phyloP scores from a whole-genome alignment of 2,888 invertebrate species.

The Strigamia crassipes region DNA sequence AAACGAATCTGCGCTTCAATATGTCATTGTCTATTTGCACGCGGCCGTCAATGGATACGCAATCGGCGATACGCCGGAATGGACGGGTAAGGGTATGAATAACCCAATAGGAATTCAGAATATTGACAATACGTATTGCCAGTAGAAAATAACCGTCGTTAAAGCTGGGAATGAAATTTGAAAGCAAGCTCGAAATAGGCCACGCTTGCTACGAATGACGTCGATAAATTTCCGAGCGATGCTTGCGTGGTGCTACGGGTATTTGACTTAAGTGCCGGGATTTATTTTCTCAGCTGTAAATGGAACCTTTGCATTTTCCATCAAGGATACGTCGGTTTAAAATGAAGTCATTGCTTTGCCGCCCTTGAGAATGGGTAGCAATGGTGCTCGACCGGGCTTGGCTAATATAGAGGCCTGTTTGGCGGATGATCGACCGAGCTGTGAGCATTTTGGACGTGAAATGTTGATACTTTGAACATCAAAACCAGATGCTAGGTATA shows the following conservation, averaged over 20 bases:
- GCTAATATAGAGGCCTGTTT: background rate
- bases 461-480: background rate
- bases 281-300: background rate
- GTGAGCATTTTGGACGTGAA: background rate
- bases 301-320: background rate
- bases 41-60: background rate
- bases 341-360: background rate
- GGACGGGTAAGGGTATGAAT: background rate
- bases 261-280: background rate
- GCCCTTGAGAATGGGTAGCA: background rate
- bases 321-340: background rate
- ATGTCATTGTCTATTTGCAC: background rate
- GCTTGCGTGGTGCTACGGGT: background rate
- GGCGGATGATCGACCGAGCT: background rate
- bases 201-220: background rate
- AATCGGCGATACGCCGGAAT: background rate
- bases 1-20: background rate
- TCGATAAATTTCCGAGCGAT: background rate
- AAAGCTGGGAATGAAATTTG: background rate
- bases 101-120: background rate
- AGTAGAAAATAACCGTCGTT: no score
- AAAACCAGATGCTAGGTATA: conserved; percentile 3
- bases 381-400: background rate
- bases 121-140: no score
- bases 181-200: background rate